These are phyloP conservation scores for Allacma fusca DNA, from an alignment of 2,888 invertebrate genomes.

Conservation along the genomic window DNA sequence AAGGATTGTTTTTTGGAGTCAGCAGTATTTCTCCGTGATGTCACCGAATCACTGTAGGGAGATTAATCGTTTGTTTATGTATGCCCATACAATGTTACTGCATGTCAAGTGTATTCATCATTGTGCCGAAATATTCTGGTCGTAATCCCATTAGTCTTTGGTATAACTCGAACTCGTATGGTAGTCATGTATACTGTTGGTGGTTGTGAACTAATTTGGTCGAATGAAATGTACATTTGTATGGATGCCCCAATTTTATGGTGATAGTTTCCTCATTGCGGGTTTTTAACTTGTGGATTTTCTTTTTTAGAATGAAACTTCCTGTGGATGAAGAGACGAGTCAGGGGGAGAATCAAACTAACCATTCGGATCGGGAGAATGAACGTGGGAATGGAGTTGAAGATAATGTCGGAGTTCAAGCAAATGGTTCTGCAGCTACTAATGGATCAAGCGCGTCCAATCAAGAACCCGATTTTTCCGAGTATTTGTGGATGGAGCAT, in stretches of 20 bases:
- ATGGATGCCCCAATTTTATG: background rate
- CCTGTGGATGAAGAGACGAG: conserved; percentile 34
- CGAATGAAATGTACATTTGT: background rate
- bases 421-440: conserved; percentile 37
- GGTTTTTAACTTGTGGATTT: background rate
- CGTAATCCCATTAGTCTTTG: background rate
- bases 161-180: background rate
- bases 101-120: background rate
- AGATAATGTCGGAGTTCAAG: conserved; percentile 17
- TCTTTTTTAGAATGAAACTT: conserved; percentile 45
- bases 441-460: conserved; percentile 31
- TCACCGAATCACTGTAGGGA: background rate
- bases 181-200: background rate
- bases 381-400: conserved; percentile 28
- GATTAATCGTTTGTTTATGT: background rate
- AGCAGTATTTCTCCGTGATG: background rate
- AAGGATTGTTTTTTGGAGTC: background rate
- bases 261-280: background rate
- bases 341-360: conserved; percentile 29
- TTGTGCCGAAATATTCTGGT: background rate
- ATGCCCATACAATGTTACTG: background rate
- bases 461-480: conserved; percentile 77
- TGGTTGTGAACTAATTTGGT: background rate
- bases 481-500: conserved; percentile 95
- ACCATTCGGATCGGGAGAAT: conserved; percentile 26